Evolutionary conservation across 2,797 vertebrate species (phyloP).

Genomic region (Erpetoichthys calabaricus): DNA sequence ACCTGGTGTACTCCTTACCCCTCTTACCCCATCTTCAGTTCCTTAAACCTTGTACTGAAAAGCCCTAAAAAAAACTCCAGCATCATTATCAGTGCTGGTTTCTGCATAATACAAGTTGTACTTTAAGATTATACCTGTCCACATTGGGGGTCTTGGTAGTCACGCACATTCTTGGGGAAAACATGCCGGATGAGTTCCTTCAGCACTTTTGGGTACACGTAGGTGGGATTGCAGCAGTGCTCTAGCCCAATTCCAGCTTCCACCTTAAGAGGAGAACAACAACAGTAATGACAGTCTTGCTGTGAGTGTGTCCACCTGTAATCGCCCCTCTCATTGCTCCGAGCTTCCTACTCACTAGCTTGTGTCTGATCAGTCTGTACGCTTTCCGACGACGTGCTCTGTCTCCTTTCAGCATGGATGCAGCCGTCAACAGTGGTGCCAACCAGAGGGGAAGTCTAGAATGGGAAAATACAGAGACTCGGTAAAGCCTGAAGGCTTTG

Average conservation of each 20-base stretch:
- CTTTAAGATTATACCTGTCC: too few relatives aligned
- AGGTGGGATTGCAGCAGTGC: conserved; percentile 28
- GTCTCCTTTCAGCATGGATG: conserved; percentile 32
- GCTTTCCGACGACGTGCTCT: conserved; percentile 34
- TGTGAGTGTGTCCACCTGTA: not conserved
- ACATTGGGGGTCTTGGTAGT: conserved; percentile 41
- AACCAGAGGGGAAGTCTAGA: conserved; percentile 48
- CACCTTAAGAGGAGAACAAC: too few relatives aligned
- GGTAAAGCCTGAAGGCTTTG: too few relatives aligned
- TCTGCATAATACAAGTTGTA: too few relatives aligned
- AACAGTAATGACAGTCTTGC: too few relatives aligned
- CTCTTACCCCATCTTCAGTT: too few relatives aligned
- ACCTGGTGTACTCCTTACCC: too few relatives aligned
- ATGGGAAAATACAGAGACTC: too few relatives aligned
- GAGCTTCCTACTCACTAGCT: conserved; percentile 30
- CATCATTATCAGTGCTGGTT: too few relatives aligned
- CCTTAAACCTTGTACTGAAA: too few relatives aligned
- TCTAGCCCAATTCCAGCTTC: too few relatives aligned
- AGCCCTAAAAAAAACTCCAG: too few relatives aligned
- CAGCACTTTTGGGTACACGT: conserved; percentile 41
- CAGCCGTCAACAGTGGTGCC: conserved; percentile 34
- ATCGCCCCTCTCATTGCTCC: not conserved
- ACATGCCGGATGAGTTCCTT: conserved; percentile 39
- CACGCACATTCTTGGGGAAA: conserved; percentile 36
- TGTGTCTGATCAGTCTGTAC: conserved; percentile 46